Conservation (phyloP, 2,113 vertebrate species). For the Crotalus horridus region DNA sequence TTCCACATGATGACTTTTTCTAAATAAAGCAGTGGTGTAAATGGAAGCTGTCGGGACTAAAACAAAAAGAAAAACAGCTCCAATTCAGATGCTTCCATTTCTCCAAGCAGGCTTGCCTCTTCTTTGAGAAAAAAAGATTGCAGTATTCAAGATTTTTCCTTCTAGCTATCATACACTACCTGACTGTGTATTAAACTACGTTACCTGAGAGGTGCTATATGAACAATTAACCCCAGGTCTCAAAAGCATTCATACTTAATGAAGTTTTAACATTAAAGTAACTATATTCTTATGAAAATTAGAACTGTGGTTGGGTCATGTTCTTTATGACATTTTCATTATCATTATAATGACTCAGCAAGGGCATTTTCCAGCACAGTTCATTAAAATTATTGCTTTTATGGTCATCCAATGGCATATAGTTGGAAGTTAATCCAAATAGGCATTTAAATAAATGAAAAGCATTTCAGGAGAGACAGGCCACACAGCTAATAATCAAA, state of each 20-base stretch:
- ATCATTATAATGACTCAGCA: constrained; percentile 16
- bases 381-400: constrained; percentile 22
- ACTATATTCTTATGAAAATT: constrained; percentile 13
- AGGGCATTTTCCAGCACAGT: background rate
- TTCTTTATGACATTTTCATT: constrained; percentile 15
- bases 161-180: background rate
- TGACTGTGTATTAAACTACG: background rate
- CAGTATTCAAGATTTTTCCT: background rate
- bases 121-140: background rate
- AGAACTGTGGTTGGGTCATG: background rate
- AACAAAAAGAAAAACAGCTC: too few relatives aligned
- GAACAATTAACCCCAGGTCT: constrained; percentile 24
- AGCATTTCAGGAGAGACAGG: background rate
- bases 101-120: background rate
- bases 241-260: constrained; percentile 7
- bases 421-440: constrained; percentile 20
- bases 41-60: background rate
- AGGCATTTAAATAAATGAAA: constrained; percentile 14
- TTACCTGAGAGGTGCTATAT: constrained; percentile 9
- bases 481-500: background rate
- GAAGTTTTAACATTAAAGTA: constrained; percentile 9
- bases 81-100: background rate
- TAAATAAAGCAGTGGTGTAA: background rate
- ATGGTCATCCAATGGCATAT: background rate
- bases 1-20: background rate